These are phyloP conservation scores for Idris sp. DNA, from an alignment of 1,140 invertebrate species.

Conservation along the genomic window DNA sequence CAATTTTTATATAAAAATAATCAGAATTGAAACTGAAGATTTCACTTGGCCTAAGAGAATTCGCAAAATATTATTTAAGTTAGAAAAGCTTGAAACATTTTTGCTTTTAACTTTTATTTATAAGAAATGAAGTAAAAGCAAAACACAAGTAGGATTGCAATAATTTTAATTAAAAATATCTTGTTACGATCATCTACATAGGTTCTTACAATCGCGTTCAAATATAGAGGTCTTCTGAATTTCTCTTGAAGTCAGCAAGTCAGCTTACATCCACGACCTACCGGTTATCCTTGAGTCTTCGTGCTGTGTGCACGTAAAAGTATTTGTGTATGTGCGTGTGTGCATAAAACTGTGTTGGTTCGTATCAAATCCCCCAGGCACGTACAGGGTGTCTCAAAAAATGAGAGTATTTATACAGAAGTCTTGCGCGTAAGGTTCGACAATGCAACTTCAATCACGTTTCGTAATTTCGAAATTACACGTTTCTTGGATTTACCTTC, in stretches of 20 bases:
- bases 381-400: slow-evolving; percentile 58
- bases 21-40: too few relatives aligned
- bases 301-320: too few relatives aligned
- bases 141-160: too few relatives aligned
- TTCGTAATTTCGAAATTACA: slow-evolving; percentile 12
- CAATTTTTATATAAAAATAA: too few relatives aligned
- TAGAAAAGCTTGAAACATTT: too few relatives aligned
- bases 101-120: too few relatives aligned
- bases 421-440: slow-evolving; percentile 31
- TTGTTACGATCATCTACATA: slow-evolving; percentile 26
- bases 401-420: slow-evolving; percentile 43
- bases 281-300: slow-evolving; percentile 76
- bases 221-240: slow-evolving; percentile 46
- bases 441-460: slow-evolving; percentile 1
- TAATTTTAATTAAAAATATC: slow-evolving; percentile 23
- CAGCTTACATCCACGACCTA: slow-evolving; percentile 54
- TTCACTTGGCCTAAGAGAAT: too few relatives aligned
- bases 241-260: slow-evolving; percentile 57
- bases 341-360: slow-evolving; percentile 7
- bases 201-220: slow-evolving; percentile 36
- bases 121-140: too few relatives aligned
- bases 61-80: too few relatives aligned
- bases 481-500: background rate
- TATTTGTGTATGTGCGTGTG: slow-evolving; percentile 29
- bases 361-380: slow-evolving; percentile 41